Base-by-base conservation (phyloP, 92 coral and sea anemone species). In the Paragorgia papillata region DNA sequence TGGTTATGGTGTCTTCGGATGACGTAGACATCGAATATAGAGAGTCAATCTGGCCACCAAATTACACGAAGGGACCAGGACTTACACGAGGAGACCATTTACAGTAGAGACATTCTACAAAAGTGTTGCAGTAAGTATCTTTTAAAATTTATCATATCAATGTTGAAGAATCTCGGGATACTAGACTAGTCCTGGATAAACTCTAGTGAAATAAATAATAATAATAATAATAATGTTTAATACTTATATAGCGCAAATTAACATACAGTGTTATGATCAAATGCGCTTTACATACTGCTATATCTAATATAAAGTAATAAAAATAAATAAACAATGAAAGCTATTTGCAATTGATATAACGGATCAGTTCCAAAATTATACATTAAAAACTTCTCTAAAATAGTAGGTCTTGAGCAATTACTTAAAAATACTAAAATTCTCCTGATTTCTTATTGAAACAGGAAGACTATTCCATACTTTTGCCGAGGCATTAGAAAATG, bases 371-470 rank as follows among this genome's bases (percentile, higher is more conserved):
- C n/a, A n/a, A n/a, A n/a, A n/a, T n/a, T n/a, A n/a, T n/a, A n/a
- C n/a, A n/a, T 65, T 65, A 34, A 65, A 65, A 65, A 22, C 73
- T 65, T 35, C 50, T 29, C 74, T 39, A 66, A 66, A 66, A 66
- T 66, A 66, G 74, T 66, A 53, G 24, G 1, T 0, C 0, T 66
- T 66, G 43, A 66, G 40, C 40, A 66, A 53, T 49, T 33, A 35
- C 50, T 66, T 37, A 49, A 66, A 66, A 66, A 63, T 43, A 43
- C 70, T 66, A 66, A 69, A 46, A 48, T 69, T 69, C 30, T 69
- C 60, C 39, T 66, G 74, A 31, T 50, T 69, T 54, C 76, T 69
- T 24, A 69, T 69, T 21, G 1, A 20, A 20, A 39, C 31, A 39
- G 76, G 76, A 43, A 22, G 59, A 31, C 28, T 69, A 53, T 69